Percentiles rank a stretch among this genome's conserved stretches.
Conservation (phyloP, 1,140 invertebrate genomes). For the Apocrypta bakeri region DNA sequence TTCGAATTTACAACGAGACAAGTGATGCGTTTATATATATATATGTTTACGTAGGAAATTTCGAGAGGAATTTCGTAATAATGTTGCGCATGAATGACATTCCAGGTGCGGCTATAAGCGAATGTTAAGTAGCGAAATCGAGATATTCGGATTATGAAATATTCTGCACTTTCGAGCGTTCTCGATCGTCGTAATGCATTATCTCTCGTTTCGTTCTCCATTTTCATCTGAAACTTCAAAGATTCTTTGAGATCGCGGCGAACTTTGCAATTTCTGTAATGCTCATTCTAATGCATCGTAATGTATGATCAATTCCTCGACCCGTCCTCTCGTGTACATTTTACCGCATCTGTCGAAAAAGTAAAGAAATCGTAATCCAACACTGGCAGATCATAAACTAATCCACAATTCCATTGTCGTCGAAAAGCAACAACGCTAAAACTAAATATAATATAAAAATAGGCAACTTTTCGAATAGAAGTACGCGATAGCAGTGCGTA, state of each 20-base stretch:
- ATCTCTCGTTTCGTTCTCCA: neutral
- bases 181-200: neutral
- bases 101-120: constrained; percentile 13
- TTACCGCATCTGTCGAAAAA: neutral
- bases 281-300: neutral
- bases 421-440: neutral
- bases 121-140: neutral
- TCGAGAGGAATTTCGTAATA: neutral
- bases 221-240: neutral
- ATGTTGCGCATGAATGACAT: constrained; percentile 33
- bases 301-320: constrained; percentile 21
- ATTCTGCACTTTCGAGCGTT: neutral
- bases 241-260: no score
- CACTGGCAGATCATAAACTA: no score
- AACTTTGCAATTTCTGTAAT: neutral
- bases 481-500: constrained; percentile 32
- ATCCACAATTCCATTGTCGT: neutral
- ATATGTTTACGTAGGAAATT: neutral
- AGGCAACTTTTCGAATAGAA: neutral
- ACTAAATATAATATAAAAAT: neutral
- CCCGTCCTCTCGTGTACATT: constrained; percentile 38
- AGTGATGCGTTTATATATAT: neutral
- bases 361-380: neutral
- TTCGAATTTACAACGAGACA: constrained; percentile 24
- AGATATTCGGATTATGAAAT: neutral